These are phyloP conservation scores for Phenganax marumi DNA, from an alignment of 92 coral and sea anemone genomes.

Conservation along the genomic window DNA sequence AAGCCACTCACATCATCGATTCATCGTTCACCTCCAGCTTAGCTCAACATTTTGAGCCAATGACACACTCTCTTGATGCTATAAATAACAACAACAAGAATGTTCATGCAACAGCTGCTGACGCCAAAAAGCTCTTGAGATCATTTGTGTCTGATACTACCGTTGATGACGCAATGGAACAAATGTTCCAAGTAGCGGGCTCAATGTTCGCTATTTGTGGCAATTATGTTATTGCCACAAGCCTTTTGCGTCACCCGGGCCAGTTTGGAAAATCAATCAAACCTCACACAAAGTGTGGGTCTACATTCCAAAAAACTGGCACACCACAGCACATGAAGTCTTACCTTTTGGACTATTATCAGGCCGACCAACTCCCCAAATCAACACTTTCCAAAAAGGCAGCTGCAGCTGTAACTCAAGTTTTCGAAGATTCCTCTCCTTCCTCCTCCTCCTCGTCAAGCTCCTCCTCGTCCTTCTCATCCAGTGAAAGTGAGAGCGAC, in stretches of 20 bases:
- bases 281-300: not conserved
- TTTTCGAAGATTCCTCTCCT: not conserved
- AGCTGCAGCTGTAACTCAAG: not conserved
- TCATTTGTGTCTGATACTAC: not conserved
- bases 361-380: too few species aligned
- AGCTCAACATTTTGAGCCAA: not conserved
- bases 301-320: not conserved
- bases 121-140: not conserved
- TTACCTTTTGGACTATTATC: too few species aligned
- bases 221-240: not conserved
- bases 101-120: not conserved
- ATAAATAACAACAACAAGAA: not conserved
- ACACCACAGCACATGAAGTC: too few species aligned
- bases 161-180: conserved; percentile 25
- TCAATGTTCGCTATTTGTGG: conserved; percentile 14
- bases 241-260: not conserved
- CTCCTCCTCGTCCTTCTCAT: not conserved
- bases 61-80: not conserved
- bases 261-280: not conserved
- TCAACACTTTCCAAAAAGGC: not conserved
- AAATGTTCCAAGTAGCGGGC: conserved; percentile 6
- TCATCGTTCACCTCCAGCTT: not conserved
- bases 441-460: not conserved
- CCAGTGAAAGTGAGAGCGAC: not conserved
- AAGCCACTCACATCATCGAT: not conserved